Evolutionary conservation across 2,888 invertebrate species (phyloP).

Genomic region (Hecatera dysodea): DNA sequence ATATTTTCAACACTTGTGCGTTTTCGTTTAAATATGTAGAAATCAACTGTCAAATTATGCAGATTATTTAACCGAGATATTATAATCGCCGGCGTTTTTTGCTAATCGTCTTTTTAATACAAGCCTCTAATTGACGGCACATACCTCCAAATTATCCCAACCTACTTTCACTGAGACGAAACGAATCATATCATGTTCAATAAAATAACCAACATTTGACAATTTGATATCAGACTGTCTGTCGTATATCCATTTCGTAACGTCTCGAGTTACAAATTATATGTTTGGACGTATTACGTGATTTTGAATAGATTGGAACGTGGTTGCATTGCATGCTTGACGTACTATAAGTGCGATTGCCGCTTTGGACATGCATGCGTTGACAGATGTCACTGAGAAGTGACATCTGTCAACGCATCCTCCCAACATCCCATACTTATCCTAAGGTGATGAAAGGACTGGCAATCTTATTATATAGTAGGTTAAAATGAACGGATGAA

Average conservation of each 20-base stretch:
- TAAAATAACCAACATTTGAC: conserved; percentile 62
- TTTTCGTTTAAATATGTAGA: conserved; percentile 37
- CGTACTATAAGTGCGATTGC: conserved; percentile 23
- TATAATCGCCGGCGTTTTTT: conserved; percentile 48
- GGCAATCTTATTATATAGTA: conserved; percentile 7
- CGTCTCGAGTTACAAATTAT: conserved; percentile 55
- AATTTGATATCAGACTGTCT: conserved; percentile 59
- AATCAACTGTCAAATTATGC: conserved; percentile 14
- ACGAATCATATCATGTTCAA: conserved; percentile 57
- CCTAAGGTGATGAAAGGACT: too few species aligned
- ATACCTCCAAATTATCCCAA: conserved; percentile 70
- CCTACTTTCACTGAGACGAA: conserved; percentile 70
- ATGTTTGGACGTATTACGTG: conserved; percentile 51
- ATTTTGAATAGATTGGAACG: conserved; percentile 45
- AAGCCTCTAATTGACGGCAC: conserved; percentile 54
- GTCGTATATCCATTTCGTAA: conserved; percentile 57
- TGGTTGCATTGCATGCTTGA: conserved; percentile 14
- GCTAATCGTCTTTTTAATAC: conserved; percentile 53
- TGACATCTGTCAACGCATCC: too few species aligned
- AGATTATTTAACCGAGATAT: conserved; percentile 28
- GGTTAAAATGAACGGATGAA: background rate
- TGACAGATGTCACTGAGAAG: conserved; percentile 13
- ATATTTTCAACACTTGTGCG: conserved; percentile 7
- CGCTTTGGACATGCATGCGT: conserved; percentile 13
- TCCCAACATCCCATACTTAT: too few species aligned